A percentile compares a stretch with the other conserved stretches of the same genome.
Evolutionary conservation across 2,797 vertebrate species (phyloP).

Genomic region (Podargus strigoides): DNA sequence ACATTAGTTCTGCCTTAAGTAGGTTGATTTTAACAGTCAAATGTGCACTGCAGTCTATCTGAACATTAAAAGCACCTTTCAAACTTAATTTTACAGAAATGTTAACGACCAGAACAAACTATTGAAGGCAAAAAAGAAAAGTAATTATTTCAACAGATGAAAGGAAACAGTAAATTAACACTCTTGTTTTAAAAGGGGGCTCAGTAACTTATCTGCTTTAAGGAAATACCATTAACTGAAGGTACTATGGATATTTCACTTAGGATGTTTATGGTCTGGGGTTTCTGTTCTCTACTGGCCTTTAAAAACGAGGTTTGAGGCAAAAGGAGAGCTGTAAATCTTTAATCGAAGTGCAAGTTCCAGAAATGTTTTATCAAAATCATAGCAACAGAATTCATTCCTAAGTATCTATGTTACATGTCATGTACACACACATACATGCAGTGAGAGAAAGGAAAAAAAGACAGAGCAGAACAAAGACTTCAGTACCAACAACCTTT

Average conservation of each 20-base stretch:
- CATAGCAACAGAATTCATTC: neutral
- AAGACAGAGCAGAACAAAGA: neutral
- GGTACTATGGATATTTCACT: slow-evolving; percentile 42
- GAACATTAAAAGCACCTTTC: slow-evolving; percentile 79
- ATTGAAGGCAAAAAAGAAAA: slow-evolving; percentile 69
- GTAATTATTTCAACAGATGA: slow-evolving; percentile 80
- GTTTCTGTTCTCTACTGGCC: slow-evolving; percentile 35
- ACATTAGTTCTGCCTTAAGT: slow-evolving; percentile 76
- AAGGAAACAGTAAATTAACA: slow-evolving; percentile 80
- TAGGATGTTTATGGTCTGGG: slow-evolving; percentile 6
- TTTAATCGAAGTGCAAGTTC: slow-evolving; percentile 18
- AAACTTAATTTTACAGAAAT: slow-evolving; percentile 78
- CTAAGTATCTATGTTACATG: neutral
- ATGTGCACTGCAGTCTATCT: slow-evolving; percentile 66
- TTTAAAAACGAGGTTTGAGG: slow-evolving; percentile 33
- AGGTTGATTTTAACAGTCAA: slow-evolving; percentile 69
- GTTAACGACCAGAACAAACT: slow-evolving; percentile 80
- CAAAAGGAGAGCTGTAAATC: slow-evolving; percentile 15
- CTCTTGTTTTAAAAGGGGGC: slow-evolving; percentile 48
- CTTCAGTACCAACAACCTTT: neutral
- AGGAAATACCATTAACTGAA: slow-evolving; percentile 57
- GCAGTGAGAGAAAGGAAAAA: neutral
- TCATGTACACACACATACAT: neutral
- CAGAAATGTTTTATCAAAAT: slow-evolving; percentile 30
- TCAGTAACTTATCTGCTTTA: slow-evolving; percentile 54